Conservation (phyloP, 2,797 vertebrate genomes). For the Oryzias sinensis region DNA sequence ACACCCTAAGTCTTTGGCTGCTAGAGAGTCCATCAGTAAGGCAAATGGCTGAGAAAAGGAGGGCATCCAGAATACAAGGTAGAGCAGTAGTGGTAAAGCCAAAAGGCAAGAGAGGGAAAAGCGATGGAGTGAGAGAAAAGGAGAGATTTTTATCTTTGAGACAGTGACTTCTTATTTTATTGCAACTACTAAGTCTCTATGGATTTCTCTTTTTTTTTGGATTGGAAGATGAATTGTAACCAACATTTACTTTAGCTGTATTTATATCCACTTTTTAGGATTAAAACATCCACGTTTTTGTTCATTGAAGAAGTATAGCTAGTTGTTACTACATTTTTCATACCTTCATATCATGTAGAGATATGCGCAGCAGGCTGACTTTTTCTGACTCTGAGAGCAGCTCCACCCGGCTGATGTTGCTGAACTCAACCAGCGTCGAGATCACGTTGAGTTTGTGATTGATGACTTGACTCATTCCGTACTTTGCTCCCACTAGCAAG, state of each 20-base stretch:
- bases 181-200: conserved; percentile 35
- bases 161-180: conserved; percentile 41
- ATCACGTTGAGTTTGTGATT: conserved; percentile 97
- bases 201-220: conserved; percentile 33
- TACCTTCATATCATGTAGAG: conserved; percentile 96
- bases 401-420: conserved; percentile 91
- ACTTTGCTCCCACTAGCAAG: conserved; percentile 91
- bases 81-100: conserved; percentile 52
- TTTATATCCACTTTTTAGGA: conserved; percentile 34
- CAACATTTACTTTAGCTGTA: conserved; percentile 55
- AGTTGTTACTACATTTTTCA: conserved; percentile 1
- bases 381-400: conserved; percentile 90
- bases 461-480: conserved; percentile 95
- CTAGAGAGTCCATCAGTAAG: conserved; percentile 91
- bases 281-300: conserved; percentile 29
- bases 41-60: conserved; percentile 85
- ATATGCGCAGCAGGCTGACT: conserved; percentile 94
- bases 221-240: conserved; percentile 51
- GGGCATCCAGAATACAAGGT: conserved; percentile 51
- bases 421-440: conserved; percentile 91
- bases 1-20: conserved; percentile 95
- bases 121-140: conserved; percentile 49
- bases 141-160: conserved; percentile 57
- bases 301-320: conserved; percentile 1
- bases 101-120: conserved; percentile 47